Evolutionary conservation across 2,797 vertebrate genomes (phyloP).

Genomic region (Lepus oiostolus): DNA sequence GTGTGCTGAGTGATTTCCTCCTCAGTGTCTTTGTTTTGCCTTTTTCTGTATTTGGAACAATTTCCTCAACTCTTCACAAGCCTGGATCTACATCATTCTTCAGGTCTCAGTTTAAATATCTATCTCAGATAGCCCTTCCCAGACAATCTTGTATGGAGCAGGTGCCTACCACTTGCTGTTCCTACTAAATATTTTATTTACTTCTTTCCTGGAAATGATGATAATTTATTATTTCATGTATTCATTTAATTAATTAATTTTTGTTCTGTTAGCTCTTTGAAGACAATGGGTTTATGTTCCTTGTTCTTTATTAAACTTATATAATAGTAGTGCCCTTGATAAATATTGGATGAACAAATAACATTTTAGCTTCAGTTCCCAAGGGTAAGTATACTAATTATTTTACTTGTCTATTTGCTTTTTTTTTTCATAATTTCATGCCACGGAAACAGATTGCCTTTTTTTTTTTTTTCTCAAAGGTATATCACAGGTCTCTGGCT

Average conservation of each 20-base stretch:
- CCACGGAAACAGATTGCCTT: not conserved
- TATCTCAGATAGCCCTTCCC: not conserved
- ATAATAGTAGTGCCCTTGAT: not conserved
- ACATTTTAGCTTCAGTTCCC: constrained; percentile 31
- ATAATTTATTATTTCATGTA: constrained; percentile 22
- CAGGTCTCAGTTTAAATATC: constrained; percentile 22
- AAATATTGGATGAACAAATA: constrained; percentile 49
- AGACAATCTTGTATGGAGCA: not conserved
- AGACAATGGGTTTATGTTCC: constrained; percentile 15
- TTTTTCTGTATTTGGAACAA: constrained; percentile 48
- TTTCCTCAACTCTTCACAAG: constrained; percentile 17
- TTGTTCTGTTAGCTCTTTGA: constrained; percentile 9
- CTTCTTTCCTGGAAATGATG: constrained; percentile 33
- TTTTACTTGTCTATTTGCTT: not conserved
- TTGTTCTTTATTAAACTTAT: constrained; percentile 10
- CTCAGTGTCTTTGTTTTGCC: constrained; percentile 52
- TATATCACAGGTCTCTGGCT: not conserved
- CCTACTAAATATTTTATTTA: constrained; percentile 24
- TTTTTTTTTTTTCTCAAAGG: constrained; percentile 9
- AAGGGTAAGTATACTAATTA: not conserved
- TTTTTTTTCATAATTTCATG: constrained; percentile 26
- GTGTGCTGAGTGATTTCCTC: constrained; percentile 53
- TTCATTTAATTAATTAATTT: not conserved
- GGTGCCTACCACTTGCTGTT: not conserved
- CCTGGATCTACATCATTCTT: not conserved